A percentile compares a stretch with the other conserved stretches of the same genome.
Conservation (phyloP, 2,888 invertebrate genomes). For the Lomographa bimaculata region DNA sequence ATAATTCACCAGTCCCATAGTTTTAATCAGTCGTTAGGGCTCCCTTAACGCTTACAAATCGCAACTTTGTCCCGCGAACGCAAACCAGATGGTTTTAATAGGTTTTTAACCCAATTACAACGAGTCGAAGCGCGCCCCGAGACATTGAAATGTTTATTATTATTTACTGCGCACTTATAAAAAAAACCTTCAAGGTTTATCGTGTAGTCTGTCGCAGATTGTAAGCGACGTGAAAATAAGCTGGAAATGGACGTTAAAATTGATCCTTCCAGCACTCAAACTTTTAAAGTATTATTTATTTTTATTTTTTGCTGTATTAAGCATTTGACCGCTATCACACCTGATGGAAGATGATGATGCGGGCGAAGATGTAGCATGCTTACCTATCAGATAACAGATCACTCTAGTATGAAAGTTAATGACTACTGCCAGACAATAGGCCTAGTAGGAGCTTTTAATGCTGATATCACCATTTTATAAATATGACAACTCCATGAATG, state of each 20-base stretch:
- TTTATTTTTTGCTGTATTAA: too few relatives aligned
- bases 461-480: too few relatives aligned
- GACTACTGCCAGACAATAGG: too few relatives aligned
- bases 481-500: too few relatives aligned
- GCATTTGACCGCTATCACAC: too few relatives aligned
- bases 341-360: too few relatives aligned
- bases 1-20: slow-evolving; percentile 44
- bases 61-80: slow-evolving; percentile 43
- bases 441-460: too few relatives aligned
- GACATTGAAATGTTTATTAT: slow-evolving; percentile 40
- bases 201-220: slow-evolving; percentile 3
- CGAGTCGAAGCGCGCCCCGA: slow-evolving; percentile 31
- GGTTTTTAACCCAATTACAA: slow-evolving; percentile 57
- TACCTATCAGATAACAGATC: too few relatives aligned
- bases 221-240: not conserved
- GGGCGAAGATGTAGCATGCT: too few relatives aligned
- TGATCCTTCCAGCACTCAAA: too few relatives aligned
- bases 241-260: not conserved
- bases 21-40: slow-evolving; percentile 53
- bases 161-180: slow-evolving; percentile 34
- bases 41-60: slow-evolving; percentile 46
- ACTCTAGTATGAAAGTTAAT: too few relatives aligned
- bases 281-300: too few relatives aligned
- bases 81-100: slow-evolving; percentile 62
- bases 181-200: slow-evolving; percentile 27